phyloP scores from a whole-genome alignment of 1,140 invertebrate species.

The Bradynema listronoti region DNA sequence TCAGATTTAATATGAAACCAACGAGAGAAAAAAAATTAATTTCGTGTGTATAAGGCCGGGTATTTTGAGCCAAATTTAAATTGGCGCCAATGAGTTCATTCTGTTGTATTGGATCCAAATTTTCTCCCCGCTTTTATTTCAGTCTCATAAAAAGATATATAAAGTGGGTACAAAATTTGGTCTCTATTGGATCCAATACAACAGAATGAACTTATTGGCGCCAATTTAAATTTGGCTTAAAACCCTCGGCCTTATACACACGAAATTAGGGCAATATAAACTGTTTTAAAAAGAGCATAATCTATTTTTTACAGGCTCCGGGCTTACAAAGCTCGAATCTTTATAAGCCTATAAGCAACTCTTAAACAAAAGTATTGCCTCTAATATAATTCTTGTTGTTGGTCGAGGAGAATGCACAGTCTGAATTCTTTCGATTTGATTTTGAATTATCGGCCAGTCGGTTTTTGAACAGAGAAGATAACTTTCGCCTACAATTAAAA shows the following conservation, averaged over 20 bases:
- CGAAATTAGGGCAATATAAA: background rate
- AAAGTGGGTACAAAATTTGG: too few species aligned
- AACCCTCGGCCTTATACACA: background rate
- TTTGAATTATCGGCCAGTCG: conserved; percentile 2
- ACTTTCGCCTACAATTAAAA: conserved; percentile 3
- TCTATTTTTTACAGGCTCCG: background rate
- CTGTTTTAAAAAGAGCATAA: background rate
- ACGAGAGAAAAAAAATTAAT: too few species aligned
- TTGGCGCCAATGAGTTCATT: background rate
- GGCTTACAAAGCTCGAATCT: background rate
- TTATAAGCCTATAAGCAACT: background rate
- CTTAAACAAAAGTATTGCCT: background rate
- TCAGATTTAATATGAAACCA: too few species aligned
- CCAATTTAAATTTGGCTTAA: background rate
- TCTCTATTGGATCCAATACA: too few species aligned
- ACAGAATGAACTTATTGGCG: background rate
- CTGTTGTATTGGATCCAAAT: too few species aligned
- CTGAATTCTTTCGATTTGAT: background rate
- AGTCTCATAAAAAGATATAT: too few species aligned
- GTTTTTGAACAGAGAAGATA: background rate
- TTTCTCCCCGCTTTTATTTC: too few species aligned
- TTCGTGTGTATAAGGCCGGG: too few species aligned
- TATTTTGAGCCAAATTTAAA: background rate
- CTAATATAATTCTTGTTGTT: conserved; percentile 4
- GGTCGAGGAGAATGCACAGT: background rate